A percentile compares a stretch with the other conserved stretches of the same genome.
Evolutionary conservation across 2,113 vertebrate genomes (phyloP).

Genomic region (Nematolebias whitei): DNA sequence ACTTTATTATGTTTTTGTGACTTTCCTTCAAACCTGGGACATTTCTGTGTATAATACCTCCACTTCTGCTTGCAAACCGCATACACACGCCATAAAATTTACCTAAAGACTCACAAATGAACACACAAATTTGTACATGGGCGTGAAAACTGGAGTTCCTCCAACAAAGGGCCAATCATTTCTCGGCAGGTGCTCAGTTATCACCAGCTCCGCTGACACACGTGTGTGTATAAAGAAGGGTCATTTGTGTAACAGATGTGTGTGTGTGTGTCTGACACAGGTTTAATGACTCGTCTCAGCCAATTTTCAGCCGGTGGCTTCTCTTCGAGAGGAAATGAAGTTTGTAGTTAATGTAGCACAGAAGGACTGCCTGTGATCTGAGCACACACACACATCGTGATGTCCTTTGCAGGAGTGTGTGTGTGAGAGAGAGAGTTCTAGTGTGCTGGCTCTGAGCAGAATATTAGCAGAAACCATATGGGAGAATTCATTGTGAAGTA

Average conservation of each 20-base stretch:
- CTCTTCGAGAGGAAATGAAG: slow-evolving; percentile 75
- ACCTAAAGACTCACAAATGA: slow-evolving; percentile 7
- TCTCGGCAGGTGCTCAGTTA: slow-evolving; percentile 38
- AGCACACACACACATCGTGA: slow-evolving; percentile 2
- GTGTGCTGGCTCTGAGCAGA: slow-evolving; percentile 60
- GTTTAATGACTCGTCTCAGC: slow-evolving; percentile 77
- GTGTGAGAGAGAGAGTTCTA: slow-evolving; percentile 34
- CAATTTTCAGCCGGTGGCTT: slow-evolving; percentile 74
- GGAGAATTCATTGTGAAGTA: slow-evolving; percentile 64
- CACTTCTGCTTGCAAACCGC: neutral
- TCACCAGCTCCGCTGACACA: slow-evolving; percentile 56
- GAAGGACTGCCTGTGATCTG: slow-evolving; percentile 55
- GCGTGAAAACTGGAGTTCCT: neutral
- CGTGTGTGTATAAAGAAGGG: slow-evolving; percentile 26
- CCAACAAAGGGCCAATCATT: slow-evolving; percentile 54
- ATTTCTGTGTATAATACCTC: no score
- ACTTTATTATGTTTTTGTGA: no score
- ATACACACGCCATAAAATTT: slow-evolving; percentile 14
- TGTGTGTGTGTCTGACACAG: slow-evolving; percentile 51
- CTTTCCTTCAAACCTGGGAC: no score
- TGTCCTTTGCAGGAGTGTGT: neutral
- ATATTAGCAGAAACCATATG: slow-evolving; percentile 73
- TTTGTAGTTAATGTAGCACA: slow-evolving; percentile 79
- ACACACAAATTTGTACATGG: neutral
- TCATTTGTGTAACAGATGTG: slow-evolving; percentile 21